phyloP scores from a whole-genome alignment of 2,113 vertebrate genomes.

The Ursus arctos region DNA sequence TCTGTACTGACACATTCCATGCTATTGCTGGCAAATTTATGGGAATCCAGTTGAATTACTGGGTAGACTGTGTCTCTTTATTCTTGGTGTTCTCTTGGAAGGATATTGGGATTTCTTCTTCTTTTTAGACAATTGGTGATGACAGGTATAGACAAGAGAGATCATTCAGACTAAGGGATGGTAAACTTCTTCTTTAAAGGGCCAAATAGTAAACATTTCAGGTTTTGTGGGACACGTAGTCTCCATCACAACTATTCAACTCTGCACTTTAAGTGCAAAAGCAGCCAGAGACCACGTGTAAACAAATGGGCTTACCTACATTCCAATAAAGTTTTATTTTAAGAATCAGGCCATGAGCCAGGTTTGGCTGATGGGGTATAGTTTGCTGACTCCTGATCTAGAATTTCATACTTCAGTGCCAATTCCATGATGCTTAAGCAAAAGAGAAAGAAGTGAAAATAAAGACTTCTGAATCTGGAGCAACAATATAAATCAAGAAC shows the following conservation, averaged over 20 bases:
- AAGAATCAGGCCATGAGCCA: background rate
- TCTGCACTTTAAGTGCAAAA: background rate
- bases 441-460: conserved; percentile 30
- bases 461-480: conserved; percentile 28
- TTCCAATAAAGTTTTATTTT: background rate
- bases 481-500: background rate
- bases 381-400: background rate
- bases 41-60: background rate
- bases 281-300: background rate
- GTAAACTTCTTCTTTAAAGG: background rate
- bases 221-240: background rate
- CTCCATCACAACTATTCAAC: conserved; percentile 3
- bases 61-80: background rate
- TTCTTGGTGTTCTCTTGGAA: background rate
- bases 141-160: background rate
- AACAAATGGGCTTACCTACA: background rate
- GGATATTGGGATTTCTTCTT: background rate
- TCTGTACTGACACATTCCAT: background rate
- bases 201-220: conserved; percentile 4
- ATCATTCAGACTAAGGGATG: background rate
- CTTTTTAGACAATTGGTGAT: conserved; percentile 29
- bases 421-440: background rate
- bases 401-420: background rate
- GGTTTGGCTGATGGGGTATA: background rate
- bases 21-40: background rate